Evolutionary conservation across 2,888 invertebrate species (phyloP).

Genomic region (Neoitamus cyanurus): DNA sequence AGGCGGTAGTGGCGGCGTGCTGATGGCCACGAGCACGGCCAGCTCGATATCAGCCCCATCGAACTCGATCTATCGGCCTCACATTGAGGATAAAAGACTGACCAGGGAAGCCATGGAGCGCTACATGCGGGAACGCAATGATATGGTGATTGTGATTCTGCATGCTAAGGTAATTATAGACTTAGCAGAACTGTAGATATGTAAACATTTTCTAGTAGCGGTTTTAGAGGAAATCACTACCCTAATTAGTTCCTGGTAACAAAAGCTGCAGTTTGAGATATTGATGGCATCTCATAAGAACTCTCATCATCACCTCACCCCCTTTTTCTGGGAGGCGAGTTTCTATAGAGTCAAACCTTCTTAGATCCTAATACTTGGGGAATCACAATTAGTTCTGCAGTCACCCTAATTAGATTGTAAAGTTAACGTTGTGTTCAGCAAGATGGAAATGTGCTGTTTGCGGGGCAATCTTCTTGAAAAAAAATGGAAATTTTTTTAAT

Average conservation of each 20-base stretch:
- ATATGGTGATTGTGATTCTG: constrained; percentile 95
- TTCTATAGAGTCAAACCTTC: neutral
- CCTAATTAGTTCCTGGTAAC: neutral
- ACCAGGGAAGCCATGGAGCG: constrained; percentile 84
- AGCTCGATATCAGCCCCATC: constrained; percentile 54
- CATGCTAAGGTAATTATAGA: constrained; percentile 85
- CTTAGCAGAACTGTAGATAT: neutral
- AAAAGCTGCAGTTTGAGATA: neutral
- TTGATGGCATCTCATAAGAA: neutral
- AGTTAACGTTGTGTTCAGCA: neutral
- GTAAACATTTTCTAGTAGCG: neutral
- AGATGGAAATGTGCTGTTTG: neutral
- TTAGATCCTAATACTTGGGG: neutral
- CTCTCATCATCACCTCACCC: too few relatives aligned
- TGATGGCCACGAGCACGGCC: constrained; percentile 49
- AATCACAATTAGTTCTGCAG: too few relatives aligned
- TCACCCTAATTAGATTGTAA: neutral
- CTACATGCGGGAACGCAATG: constrained; percentile 92
- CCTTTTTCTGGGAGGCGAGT: too few relatives aligned
- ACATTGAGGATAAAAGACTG: constrained; percentile 76
- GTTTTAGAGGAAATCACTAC: neutral
- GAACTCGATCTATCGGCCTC: constrained; percentile 60
- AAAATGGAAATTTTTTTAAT: neutral
- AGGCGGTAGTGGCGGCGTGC: constrained; percentile 54
- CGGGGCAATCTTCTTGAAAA: neutral